Conservation (phyloP, 64 coral and sea anemone species). For the Anthopleura sola region DNA sequence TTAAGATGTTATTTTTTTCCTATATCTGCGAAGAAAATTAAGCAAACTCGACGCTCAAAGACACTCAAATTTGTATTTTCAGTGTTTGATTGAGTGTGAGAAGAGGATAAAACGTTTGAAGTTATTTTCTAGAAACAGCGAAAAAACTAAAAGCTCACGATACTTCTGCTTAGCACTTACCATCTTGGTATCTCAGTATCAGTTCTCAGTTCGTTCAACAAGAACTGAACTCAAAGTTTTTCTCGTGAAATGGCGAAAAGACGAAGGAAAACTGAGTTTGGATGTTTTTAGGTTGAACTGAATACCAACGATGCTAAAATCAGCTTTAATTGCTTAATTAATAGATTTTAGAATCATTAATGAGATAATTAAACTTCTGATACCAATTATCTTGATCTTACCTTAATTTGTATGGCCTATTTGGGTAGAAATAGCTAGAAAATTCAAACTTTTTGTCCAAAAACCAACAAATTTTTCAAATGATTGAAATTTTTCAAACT, state of each 20-base stretch:
- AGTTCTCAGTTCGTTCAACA: not conserved
- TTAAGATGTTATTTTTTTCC: too few species aligned
- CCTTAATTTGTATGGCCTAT: not conserved
- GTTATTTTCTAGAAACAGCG: not conserved
- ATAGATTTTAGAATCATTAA: not conserved
- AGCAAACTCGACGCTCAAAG: too few species aligned
- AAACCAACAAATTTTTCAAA: not conserved
- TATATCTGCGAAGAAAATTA: too few species aligned
- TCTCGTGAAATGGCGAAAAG: not conserved
- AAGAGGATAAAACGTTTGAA: too few species aligned
- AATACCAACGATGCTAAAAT: not conserved
- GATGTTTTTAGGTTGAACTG: not conserved
- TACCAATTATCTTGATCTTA: not conserved
- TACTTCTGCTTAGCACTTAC: not conserved
- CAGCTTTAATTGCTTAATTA: not conserved
- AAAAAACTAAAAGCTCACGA: not conserved
- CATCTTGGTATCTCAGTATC: not conserved
- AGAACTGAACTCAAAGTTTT: not conserved
- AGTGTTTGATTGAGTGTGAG: too few species aligned
- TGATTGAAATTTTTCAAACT: constrained; percentile 2
- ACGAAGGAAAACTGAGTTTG: not conserved
- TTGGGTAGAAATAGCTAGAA: not conserved
- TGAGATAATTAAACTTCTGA: not conserved
- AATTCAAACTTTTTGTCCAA: not conserved
- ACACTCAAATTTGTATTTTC: too few species aligned